Evolutionary conservation across 2,113 vertebrate genomes (phyloP).

Genomic region (Corvus hawaiiensis): DNA sequence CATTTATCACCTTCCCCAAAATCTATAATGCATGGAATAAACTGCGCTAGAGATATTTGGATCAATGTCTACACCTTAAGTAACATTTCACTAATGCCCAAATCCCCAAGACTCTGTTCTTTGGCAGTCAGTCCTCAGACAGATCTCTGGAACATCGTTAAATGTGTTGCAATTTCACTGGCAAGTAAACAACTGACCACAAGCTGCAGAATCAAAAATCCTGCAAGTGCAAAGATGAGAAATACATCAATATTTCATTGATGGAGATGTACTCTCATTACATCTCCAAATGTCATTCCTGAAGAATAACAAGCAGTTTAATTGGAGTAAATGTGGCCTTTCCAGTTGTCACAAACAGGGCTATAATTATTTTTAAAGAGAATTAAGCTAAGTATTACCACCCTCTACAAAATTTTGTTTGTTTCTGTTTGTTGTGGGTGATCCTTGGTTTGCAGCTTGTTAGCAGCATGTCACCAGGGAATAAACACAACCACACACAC

Average conservation of each 20-base stretch:
- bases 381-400: conserved; percentile 24
- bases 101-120: conserved; percentile 35
- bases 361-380: conserved; percentile 66
- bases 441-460: conserved; percentile 42
- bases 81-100: conserved; percentile 29
- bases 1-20: background rate
- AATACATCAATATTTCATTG: conserved; percentile 48
- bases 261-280: conserved; percentile 19
- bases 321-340: background rate
- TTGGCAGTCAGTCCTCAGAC: background rate
- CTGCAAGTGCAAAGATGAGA: background rate
- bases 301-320: conserved; percentile 29
- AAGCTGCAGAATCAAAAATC: background rate
- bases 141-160: background rate
- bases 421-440: conserved; percentile 37
- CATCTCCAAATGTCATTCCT: conserved; percentile 50
- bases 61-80: conserved; percentile 10
- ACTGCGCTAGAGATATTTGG: background rate
- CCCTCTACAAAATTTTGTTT: background rate
- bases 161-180: background rate
- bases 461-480: conserved; percentile 38
- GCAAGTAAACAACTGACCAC: background rate
- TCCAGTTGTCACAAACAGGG: background rate
- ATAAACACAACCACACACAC: conserved; percentile 39
- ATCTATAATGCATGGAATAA: background rate